Evolutionary conservation across 2,113 vertebrate species (phyloP), one percentile per base, ranked within the genome.

Genomic region (Clarias gariepinus): DNA sequence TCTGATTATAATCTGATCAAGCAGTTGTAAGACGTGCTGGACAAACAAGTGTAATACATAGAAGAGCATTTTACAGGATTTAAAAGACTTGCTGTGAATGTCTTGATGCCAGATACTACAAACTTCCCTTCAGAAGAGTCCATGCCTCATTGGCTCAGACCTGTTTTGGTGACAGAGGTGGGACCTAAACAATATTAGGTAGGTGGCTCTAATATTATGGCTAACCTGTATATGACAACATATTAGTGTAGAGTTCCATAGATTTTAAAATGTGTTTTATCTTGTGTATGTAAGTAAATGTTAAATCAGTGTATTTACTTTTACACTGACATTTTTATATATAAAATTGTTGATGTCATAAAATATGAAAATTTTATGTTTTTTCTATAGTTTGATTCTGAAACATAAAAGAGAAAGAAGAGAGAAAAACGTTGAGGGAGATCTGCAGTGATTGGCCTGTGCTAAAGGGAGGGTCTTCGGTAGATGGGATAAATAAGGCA

Each of bases 401-500:
- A 73, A 41, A 73, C 33, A 41, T 71, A 41, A 60, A 36, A 25
- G 33, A 61, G 78, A 81, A 61, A 41, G 4, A 19, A 21, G 52
- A 80, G 55, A 41, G 28, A 80, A 11, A 78, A 5, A 28, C 3
- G 30, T 5, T 21, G 30, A 25, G 57, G 25, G 78, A 15, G 30
- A 61, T 41, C 15, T 61, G 33, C 55, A 21, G 18, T 36, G 30
- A 12, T 12, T 80, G 78, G 78, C 57, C 30, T 61, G 78, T 61
- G 8, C 78, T 81, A 41, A 61, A 81, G 78, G 78, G 78, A 36
- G 78, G 78, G 78, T 81, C 88, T 87, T 83, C 61, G 71, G 53
- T 41, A 87, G 69, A 78, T 73, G 81, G 78, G 60, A 87, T 78
- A 81, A 87, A 84, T 57, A 66, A 68, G 58, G 76, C 61, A 63